Evolutionary conservation across 2,113 vertebrate genomes (phyloP).

Genomic region (Phrynosoma blainvillii): DNA sequence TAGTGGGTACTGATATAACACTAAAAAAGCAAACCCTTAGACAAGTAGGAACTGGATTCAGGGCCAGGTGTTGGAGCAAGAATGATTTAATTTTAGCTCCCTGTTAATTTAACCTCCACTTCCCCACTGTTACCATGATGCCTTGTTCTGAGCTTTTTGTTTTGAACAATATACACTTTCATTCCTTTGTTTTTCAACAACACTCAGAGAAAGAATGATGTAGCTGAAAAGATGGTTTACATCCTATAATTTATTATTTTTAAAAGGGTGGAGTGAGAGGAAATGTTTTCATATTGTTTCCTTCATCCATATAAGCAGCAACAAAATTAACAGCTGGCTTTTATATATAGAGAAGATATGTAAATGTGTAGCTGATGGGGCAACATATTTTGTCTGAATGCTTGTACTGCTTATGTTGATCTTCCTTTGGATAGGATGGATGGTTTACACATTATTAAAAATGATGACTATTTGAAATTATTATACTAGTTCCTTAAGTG

Average conservation of each 20-base stretch:
- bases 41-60: background rate
- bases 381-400: background rate
- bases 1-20: background rate
- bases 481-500: background rate
- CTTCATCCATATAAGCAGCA: constrained; percentile 26
- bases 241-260: constrained; percentile 47
- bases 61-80: constrained; percentile 3
- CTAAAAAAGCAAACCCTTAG: background rate
- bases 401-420: background rate
- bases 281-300: constrained; percentile 53
- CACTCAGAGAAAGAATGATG: constrained; percentile 33
- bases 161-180: constrained; percentile 40
- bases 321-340: constrained; percentile 17
- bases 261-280: constrained; percentile 38
- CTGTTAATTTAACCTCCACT: background rate
- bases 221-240: constrained; percentile 25
- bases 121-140: constrained; percentile 1
- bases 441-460: background rate
- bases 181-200: constrained; percentile 14
- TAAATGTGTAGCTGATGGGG: constrained; percentile 10
- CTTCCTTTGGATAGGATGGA: background rate
- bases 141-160: constrained; percentile 32
- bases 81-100: background rate
- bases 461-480: background rate
- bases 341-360: background rate